Base-by-base conservation (phyloP, 2,113 vertebrate species). In the Anas platyrhynchos region DNA sequence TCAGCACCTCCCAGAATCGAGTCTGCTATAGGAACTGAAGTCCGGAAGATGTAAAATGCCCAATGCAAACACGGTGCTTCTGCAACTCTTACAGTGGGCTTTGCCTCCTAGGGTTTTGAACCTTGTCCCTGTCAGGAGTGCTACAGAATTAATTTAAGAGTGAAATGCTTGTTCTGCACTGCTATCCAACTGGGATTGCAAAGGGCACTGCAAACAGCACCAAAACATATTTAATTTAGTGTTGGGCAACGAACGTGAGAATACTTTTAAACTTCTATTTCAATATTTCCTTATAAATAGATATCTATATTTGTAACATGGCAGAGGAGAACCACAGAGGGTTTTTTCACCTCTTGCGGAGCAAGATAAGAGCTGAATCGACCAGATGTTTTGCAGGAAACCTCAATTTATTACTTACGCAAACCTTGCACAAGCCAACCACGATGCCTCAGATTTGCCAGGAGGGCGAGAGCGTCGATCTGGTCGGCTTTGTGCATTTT, bases 331-430 rank as follows among this genome's bases (percentile, higher is more conserved):
- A 90, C 83, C 86, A 94, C 96, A 95, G n/a, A 96, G 91, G 88
- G 44, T 75, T 95, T 88, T 76, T 59, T 62, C 6, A 6, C 65
- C 88, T 91, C 86, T 83, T 83, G 74, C 3, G 6, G 78, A 76
- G 86, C 0, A 7, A 96, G 97, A 97, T 97, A 97, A 97, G 96
- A 83, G 92, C 83, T 23, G 32, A 96, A 94, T 41, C 11, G 4
- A 94, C 96, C 96, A 97, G 94, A 97, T 96, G 96, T 95, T 96
- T 88, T 88, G 88, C 93, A 95, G 94, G 94, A 97, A 98, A 94
- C 89, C 89, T 97, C 87, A 86, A 89, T 96, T 97, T 87, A 90
- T 92, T 89, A 76, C 88, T 96, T 74, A 23, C 13, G 5, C 82
- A 80, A 94, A 11, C 52, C 86, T 89, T 52, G 81, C 85, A 65